Evolutionary conservation across 2,113 vertebrate genomes (phyloP).

Genomic region (Thunnus thynnus): DNA sequence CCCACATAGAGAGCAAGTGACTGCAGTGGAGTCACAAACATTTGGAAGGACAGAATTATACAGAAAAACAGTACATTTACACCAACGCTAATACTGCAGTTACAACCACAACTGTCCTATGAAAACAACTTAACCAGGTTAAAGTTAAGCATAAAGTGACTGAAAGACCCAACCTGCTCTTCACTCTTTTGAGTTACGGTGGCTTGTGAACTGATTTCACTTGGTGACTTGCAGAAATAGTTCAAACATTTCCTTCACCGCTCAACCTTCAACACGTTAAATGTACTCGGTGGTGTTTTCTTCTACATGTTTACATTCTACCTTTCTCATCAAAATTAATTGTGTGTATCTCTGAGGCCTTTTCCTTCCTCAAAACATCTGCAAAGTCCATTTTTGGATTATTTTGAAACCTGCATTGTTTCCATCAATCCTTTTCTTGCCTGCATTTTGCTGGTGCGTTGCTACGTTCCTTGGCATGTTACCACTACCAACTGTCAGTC

Average conservation of each 20-base stretch:
- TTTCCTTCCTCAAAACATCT: not conserved
- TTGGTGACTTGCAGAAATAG: not conserved
- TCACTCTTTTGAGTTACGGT: not conserved
- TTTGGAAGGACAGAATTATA: constrained; percentile 60
- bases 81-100: constrained; percentile 19
- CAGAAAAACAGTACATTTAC: constrained; percentile 37
- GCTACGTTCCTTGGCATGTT: not conserved
- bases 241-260: not conserved
- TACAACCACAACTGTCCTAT: not conserved
- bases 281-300: not conserved
- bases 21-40: constrained; percentile 57
- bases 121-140: not conserved
- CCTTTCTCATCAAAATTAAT: constrained; percentile 9
- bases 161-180: not conserved
- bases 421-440: not conserved
- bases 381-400: not conserved
- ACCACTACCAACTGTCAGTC: not conserved
- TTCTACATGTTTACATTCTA: not conserved
- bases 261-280: not conserved
- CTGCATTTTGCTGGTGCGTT: not conserved
- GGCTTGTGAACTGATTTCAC: not conserved
- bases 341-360: no score
- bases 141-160: not conserved
- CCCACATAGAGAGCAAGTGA: not conserved
- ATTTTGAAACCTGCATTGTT: constrained; percentile 1